A percentile compares a stretch with the other conserved stretches of the same genome.
phyloP scores from a whole-genome alignment of 2,113 vertebrate species.

The Bambusicola thoracicus region DNA sequence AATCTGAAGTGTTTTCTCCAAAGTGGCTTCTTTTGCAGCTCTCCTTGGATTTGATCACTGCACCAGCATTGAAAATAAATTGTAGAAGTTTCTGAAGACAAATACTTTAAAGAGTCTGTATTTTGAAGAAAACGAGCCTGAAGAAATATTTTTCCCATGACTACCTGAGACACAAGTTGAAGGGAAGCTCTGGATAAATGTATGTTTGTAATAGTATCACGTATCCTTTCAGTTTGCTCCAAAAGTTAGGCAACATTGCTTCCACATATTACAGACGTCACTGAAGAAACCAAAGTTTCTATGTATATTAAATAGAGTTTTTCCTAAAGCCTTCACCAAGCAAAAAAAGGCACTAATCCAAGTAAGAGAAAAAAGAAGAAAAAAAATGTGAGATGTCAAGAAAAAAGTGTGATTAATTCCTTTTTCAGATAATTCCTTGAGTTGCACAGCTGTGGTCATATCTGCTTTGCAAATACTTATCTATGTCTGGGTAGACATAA shows the following conservation, averaged over 20 bases:
- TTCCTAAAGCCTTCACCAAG: neutral
- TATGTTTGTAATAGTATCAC: neutral
- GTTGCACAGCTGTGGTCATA: neutral
- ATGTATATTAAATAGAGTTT: neutral
- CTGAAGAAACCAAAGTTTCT: neutral
- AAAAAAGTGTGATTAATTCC: neutral
- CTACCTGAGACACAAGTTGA: neutral
- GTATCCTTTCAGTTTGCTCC: neutral
- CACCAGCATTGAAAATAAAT: neutral
- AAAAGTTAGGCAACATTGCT: neutral
- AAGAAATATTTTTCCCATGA: neutral
- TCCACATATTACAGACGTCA: neutral
- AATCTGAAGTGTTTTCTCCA: neutral
- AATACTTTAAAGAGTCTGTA: neutral
- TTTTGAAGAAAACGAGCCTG: neutral
- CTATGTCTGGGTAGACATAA: neutral
- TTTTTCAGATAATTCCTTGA: neutral
- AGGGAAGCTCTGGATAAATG: neutral
- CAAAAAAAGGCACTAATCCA: neutral
- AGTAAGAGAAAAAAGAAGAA: neutral
- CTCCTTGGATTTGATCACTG: neutral
- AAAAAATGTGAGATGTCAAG: neutral
- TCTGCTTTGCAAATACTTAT: neutral
- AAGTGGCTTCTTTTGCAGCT: neutral
- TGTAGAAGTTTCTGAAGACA: rapidly evolving